Evolutionary conservation across 2,797 vertebrate species (phyloP).

Genomic region (Mus caroli): DNA sequence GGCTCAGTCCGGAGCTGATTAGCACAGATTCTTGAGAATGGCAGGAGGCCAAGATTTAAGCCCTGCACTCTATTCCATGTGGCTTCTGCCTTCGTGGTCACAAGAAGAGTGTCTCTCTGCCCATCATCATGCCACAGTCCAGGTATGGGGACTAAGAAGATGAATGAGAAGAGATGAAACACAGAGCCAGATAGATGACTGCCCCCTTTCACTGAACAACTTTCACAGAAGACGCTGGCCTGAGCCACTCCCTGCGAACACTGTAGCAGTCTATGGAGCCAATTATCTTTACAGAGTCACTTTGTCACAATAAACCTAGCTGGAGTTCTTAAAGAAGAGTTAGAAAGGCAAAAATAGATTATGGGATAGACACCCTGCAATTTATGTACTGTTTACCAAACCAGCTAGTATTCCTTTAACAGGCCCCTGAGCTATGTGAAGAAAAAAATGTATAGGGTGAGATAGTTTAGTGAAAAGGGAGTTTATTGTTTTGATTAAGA

Average conservation of each 20-base stretch:
- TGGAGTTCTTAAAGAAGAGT: background rate
- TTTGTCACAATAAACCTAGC: background rate
- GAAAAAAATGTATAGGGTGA: background rate
- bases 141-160: background rate
- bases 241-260: background rate
- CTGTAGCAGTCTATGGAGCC: background rate
- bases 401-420: background rate
- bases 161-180: background rate
- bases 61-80: background rate
- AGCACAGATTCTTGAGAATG: background rate
- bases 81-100: background rate
- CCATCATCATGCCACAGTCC: background rate
- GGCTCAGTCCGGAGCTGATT: background rate
- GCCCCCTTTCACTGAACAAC: background rate
- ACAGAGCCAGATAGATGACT: background rate
- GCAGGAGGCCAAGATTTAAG: background rate
- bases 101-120: background rate
- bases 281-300: background rate
- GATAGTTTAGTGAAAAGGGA: background rate
- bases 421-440: background rate
- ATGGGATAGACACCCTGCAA: background rate
- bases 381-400: background rate
- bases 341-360: background rate
- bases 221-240: background rate
- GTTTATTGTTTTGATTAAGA: background rate